These are phyloP conservation scores for Oxyura jamaicensis DNA, from an alignment of 2,113 vertebrate genomes.

Conservation along the genomic window DNA sequence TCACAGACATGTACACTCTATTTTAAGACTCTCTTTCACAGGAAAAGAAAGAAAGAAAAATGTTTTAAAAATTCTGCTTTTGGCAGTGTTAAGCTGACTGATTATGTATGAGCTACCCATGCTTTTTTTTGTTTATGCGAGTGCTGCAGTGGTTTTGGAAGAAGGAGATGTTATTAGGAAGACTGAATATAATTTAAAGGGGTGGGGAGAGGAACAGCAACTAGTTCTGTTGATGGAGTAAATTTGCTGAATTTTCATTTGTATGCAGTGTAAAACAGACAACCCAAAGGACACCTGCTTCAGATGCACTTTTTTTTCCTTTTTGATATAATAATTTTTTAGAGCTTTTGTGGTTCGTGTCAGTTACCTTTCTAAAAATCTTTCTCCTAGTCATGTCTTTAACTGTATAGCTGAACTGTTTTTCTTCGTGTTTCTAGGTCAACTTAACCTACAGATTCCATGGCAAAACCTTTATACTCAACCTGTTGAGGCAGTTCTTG, in stretches of 20 bases:
- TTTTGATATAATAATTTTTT: not conserved
- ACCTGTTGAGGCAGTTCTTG: conserved; percentile 92
- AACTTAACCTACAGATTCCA: conserved; percentile 92
- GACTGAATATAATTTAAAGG: not conserved
- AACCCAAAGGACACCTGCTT: not conserved
- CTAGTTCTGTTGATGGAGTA: not conserved
- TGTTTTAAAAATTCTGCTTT: not conserved
- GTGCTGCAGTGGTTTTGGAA: not conserved
- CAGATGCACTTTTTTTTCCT: not conserved
- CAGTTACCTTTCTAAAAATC: not conserved
- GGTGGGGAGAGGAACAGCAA: not conserved
- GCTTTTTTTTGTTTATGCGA: not conserved
- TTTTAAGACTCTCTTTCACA: not conserved
- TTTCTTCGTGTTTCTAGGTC: conserved; percentile 75
- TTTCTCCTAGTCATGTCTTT: not conserved
- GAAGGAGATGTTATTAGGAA: not conserved
- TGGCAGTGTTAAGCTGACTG: not conserved
- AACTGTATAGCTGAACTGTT: not conserved
- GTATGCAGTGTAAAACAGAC: not conserved
- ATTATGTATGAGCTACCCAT: not conserved
- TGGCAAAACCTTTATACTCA: conserved; percentile 98
- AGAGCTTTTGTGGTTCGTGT: not conserved
- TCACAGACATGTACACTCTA: not conserved
- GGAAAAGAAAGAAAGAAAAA: not conserved
- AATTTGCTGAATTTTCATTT: not conserved